Base-by-base conservation (phyloP, 2,888 invertebrate species). In the Dermolepida albohirtum region DNA sequence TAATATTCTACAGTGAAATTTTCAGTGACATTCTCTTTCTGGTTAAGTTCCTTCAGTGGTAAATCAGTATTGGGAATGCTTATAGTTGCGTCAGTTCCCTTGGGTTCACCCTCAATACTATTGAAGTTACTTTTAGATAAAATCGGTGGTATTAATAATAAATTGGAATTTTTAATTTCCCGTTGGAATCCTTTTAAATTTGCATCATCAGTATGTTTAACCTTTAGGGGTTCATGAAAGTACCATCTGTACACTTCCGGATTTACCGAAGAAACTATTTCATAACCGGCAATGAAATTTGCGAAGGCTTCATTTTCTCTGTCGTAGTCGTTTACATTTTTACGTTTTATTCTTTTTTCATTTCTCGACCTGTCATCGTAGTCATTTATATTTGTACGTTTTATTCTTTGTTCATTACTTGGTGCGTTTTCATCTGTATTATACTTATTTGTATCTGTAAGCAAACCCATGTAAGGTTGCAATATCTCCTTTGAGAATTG, bases 391-490 rank as follows among this genome's bases (percentile, higher is more conserved):
- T 5, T 5, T 43, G 43, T 7, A 43, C 1, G 43, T 43, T 5
- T 5, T 12, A 43, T 43, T 43, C 11, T 5, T 43, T 43, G n/a
- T 14, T n/a, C 12, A 17, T 47, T 16, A 10, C 0, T 17, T 8
- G 7, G 40, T n/a, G 16, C 0, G 22, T 57, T 51, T 66, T 14
- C 39, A 14, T 39, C 16, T 16, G 6, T 16, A 8, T 6, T 11
- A 10, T 12, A 22, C 22, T 22, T 22, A 4, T 52, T 12, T 17
- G 17, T 50, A 10, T 47, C 16, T 59, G 29, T 5, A 7, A 47
- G 41, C 27, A 54, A 12, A 10, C 73, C 74, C 76, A 77, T 76
- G 50, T 75, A 76, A 0, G 77, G 77, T 41, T 72, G 71, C 11
- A 71, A 29, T 49, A 77, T 68, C 59, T 74, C 73, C 22, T 69